Conservation (phyloP, 2,797 vertebrate genomes). For the Pseudotriccus pelzelni region DNA sequence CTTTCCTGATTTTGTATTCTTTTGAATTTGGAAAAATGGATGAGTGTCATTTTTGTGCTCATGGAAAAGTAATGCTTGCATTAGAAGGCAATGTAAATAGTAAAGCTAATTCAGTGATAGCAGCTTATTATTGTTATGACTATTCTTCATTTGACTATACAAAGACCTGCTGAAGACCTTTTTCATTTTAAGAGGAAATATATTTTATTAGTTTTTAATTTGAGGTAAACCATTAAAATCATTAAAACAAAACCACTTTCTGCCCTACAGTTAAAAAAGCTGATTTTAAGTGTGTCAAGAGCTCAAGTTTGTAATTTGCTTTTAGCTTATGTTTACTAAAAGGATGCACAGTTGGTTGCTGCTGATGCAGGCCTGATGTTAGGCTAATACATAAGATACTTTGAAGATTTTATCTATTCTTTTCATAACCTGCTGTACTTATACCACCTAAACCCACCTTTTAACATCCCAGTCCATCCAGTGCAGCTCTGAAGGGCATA, state of each 20-base stretch:
- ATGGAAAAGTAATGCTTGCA: neutral
- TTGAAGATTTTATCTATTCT: neutral
- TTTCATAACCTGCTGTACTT: neutral
- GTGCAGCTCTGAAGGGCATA: neutral
- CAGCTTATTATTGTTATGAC: neutral
- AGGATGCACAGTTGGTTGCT: neutral
- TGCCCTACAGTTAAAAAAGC: slow-evolving; percentile 24
- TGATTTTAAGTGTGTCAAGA: slow-evolving; percentile 18
- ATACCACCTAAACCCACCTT: neutral
- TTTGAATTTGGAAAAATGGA: neutral
- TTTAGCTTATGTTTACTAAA: neutral
- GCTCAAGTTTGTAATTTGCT: slow-evolving; percentile 6
- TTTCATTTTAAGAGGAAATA: slow-evolving; percentile 35
- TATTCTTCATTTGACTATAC: neutral
- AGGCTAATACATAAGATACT: neutral
- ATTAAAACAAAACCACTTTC: slow-evolving; percentile 39
- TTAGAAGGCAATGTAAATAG: neutral
- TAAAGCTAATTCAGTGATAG: neutral
- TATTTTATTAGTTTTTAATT: slow-evolving; percentile 26
- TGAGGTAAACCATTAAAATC: slow-evolving; percentile 36
- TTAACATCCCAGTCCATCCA: neutral
- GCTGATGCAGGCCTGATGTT: neutral
- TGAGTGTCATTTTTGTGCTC: neutral
- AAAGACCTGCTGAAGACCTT: neutral
- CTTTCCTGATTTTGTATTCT: neutral